A percentile compares a stretch with the other conserved stretches of the same genome.
Evolutionary conservation across 2,113 vertebrate species (phyloP).

Genomic region (Myotis lucifugus): DNA sequence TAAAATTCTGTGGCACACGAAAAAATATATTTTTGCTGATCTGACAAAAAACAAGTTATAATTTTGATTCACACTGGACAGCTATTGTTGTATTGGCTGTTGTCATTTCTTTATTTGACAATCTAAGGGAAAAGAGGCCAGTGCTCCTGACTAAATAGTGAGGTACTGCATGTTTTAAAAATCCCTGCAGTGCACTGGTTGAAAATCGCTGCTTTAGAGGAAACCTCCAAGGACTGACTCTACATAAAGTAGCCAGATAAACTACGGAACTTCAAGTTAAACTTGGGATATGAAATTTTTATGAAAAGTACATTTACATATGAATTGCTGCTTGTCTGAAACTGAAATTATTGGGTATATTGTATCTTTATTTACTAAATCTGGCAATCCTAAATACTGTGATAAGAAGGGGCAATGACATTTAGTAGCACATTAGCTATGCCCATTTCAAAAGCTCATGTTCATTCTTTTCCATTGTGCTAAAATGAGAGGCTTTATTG

Average conservation of each 20-base stretch:
- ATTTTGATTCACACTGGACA: neutral
- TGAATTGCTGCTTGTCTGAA: neutral
- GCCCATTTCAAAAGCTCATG: neutral
- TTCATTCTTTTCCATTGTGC: neutral
- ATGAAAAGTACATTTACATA: neutral
- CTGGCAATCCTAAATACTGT: neutral
- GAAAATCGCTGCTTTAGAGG: neutral
- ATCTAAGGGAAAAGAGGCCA: neutral
- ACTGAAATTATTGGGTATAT: neutral
- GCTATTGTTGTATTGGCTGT: neutral
- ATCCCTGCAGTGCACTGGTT: neutral
- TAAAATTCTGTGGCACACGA: neutral
- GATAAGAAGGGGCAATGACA: neutral
- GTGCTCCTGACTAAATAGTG: neutral
- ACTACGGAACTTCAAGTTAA: neutral
- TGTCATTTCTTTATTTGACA: neutral
- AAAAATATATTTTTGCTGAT: neutral
- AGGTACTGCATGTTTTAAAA: neutral
- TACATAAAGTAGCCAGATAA: neutral
- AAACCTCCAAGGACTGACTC: neutral
- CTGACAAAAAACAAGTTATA: neutral
- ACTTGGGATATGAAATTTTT: neutral
- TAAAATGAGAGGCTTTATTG: neutral
- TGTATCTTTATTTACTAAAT: neutral
- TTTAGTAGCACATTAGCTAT: neutral